These are phyloP conservation scores for Oryzias celebensis DNA, from an alignment of 2,113 vertebrate species.

Conservation along the genomic window DNA sequence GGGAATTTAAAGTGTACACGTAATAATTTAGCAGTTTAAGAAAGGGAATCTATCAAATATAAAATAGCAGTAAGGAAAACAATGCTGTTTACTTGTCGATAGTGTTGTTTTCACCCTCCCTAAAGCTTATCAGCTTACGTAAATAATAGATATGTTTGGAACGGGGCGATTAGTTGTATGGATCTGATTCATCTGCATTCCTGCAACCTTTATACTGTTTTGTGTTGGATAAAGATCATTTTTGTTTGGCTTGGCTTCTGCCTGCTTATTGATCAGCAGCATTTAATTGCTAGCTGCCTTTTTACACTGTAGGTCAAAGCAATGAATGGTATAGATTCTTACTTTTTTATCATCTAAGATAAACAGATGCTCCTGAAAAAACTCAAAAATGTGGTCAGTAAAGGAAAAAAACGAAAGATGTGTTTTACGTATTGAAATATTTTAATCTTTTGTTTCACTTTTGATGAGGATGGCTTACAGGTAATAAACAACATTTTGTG, in stretches of 20 bases:
- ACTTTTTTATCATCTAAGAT: no score
- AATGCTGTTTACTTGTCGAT: slow-evolving; percentile 16
- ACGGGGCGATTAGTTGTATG: slow-evolving; percentile 26
- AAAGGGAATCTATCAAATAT: slow-evolving; percentile 2
- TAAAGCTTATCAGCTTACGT: slow-evolving; percentile 33
- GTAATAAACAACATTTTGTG: no score
- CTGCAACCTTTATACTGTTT: slow-evolving; percentile 33
- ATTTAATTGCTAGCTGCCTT: background rate
- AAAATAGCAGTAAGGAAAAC: slow-evolving; percentile 20
- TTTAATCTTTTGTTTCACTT: no score
- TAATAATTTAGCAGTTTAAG: no score
- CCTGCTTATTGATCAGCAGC: background rate
- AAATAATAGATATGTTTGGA: slow-evolving; percentile 47
- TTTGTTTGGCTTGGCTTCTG: background rate
- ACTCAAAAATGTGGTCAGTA: no score
- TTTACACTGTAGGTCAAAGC: no score
- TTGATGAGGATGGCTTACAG: no score
- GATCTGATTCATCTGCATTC: slow-evolving; percentile 33
- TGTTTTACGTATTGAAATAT: no score
- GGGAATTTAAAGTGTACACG: no score
- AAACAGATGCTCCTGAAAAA: no score
- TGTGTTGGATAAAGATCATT: background rate
- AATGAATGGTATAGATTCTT: no score
- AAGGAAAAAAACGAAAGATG: no score
- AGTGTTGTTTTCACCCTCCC: slow-evolving; percentile 10